These are phyloP conservation scores for Ctenopoma multispine DNA, from an alignment of 2,797 vertebrate species.

Conservation along the genomic window DNA sequence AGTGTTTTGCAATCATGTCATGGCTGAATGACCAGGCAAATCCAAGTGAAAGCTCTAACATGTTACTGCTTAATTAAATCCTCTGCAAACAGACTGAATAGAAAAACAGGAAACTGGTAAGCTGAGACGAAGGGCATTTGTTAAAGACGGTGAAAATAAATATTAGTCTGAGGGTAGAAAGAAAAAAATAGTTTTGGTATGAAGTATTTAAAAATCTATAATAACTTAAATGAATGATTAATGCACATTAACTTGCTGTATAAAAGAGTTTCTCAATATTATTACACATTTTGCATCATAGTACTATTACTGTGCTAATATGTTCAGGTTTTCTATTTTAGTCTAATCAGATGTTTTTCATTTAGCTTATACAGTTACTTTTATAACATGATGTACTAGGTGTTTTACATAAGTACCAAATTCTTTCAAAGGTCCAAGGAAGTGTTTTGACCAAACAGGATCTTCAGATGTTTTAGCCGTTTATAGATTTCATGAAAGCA, in stretches of 20 bases:
- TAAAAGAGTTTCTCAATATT: background rate
- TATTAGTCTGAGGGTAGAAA: background rate
- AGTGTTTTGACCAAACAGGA: background rate
- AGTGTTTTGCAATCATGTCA: background rate
- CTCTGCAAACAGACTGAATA: background rate
- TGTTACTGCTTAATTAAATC: slow-evolving; percentile 14
- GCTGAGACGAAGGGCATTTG: background rate
- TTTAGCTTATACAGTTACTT: background rate
- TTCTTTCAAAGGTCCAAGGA: background rate
- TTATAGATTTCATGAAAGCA: slow-evolving; percentile 24
- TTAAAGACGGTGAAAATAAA: background rate
- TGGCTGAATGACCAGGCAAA: slow-evolving; percentile 16
- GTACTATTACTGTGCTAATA: too few species aligned
- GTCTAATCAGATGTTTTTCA: background rate
- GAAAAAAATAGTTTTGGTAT: background rate
- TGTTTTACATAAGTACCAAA: background rate
- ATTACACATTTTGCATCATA: background rate
- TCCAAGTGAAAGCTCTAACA: slow-evolving; percentile 26
- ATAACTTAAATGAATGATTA: background rate
- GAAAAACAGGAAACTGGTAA: background rate
- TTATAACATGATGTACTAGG: background rate
- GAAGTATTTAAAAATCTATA: background rate
- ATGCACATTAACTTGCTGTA: background rate
- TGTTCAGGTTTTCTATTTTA: slow-evolving; percentile 1
- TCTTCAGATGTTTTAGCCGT: background rate